phyloP scores from a whole-genome alignment of 2,888 invertebrate species.

The Scaptomyza cyrtandrae region DNA sequence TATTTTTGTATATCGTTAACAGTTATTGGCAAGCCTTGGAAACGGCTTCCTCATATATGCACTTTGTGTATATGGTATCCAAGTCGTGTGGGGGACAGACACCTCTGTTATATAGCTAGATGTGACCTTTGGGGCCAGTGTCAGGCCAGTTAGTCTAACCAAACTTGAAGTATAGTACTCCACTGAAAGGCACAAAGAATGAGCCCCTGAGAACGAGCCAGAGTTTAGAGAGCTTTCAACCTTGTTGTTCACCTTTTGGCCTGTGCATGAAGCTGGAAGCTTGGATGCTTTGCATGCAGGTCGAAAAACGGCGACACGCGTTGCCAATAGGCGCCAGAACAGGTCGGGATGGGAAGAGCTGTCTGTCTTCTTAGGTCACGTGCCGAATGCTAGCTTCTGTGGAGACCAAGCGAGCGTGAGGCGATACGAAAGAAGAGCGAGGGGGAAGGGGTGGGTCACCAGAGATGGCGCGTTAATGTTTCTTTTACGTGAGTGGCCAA shows the following conservation, averaged over 20 bases:
- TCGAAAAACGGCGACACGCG: slow-evolving; percentile 53
- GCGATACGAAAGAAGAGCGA: slow-evolving; percentile 17
- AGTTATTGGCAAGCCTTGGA: background rate
- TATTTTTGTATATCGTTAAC: too few relatives aligned
- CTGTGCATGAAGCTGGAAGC: slow-evolving; percentile 15
- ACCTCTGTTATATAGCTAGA: slow-evolving; percentile 22
- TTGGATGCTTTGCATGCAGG: slow-evolving; percentile 59
- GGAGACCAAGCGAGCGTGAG: slow-evolving; percentile 58
- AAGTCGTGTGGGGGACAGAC: background rate
- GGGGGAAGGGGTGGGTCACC: slow-evolving; percentile 10
- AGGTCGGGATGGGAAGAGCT: background rate
- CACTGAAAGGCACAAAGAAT: slow-evolving; percentile 11
- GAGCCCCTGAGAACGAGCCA: slow-evolving; percentile 11
- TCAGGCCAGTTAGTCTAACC: slow-evolving; percentile 11
- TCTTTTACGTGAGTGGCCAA: slow-evolving; percentile 72
- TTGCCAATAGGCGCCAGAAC: slow-evolving; percentile 33
- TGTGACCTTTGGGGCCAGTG: slow-evolving; percentile 26
- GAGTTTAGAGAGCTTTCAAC: slow-evolving; percentile 10
- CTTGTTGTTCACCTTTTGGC: slow-evolving; percentile 48
- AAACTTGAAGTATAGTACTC: slow-evolving; percentile 19
- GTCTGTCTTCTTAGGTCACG: slow-evolving; percentile 56
- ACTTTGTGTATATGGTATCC: background rate
- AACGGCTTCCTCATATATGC: too few relatives aligned
- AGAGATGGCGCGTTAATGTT: slow-evolving; percentile 72
- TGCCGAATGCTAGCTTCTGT: slow-evolving; percentile 45